phyloP scores from a whole-genome alignment of 2,797 vertebrate species.

The Cryptoprocta ferox region DNA sequence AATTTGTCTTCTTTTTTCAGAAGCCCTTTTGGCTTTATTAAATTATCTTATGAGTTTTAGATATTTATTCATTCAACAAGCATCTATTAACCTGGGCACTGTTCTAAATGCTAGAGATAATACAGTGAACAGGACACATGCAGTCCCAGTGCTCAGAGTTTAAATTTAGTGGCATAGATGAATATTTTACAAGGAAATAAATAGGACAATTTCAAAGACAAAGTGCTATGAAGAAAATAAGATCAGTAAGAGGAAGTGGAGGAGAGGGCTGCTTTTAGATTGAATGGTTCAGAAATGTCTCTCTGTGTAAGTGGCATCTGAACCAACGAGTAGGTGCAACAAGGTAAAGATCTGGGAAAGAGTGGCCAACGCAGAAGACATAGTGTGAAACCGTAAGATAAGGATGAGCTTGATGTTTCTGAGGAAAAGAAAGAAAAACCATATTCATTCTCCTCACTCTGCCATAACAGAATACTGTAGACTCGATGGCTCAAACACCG shows the following conservation, averaged over 20 bases:
- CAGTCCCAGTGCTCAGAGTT: neutral
- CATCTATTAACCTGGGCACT: neutral
- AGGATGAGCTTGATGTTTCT: neutral
- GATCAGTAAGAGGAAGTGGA: neutral
- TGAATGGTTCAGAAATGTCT: neutral
- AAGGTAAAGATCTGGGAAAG: neutral
- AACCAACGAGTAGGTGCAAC: neutral
- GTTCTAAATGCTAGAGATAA: neutral
- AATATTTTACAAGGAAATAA: constrained; percentile 23
- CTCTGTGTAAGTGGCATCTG: neutral
- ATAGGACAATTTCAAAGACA: neutral
- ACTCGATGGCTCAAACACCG: neutral
- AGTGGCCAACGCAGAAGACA: neutral
- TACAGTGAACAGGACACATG: neutral
- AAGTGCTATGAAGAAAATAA: neutral
- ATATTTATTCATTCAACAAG: neutral
- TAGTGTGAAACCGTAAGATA: neutral
- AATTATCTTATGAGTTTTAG: neutral
- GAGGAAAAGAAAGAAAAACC: neutral
- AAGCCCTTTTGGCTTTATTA: neutral
- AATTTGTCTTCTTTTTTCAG: constrained; percentile 7
- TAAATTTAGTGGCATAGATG: neutral
- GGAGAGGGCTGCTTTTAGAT: neutral
- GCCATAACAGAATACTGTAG: neutral
- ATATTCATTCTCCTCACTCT: neutral